Percentiles rank a stretch among this genome's conserved stretches.
Evolutionary conservation across 2,888 invertebrate species (phyloP).

Genomic region (Agrochola circellaris): DNA sequence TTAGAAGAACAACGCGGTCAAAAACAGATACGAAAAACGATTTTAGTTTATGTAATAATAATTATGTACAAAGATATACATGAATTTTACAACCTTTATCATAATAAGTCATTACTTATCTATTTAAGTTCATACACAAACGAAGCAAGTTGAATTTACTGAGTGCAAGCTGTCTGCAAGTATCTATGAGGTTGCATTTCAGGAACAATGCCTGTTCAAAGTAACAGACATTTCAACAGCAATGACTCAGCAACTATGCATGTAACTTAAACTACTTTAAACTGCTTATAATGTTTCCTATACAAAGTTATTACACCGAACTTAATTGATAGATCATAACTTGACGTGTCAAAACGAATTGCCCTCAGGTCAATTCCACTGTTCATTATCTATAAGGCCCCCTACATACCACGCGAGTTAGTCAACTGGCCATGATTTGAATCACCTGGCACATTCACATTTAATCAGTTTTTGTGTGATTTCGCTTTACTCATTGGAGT

Average conservation of each 20-base stretch:
- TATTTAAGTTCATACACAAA: slow-evolving; percentile 8
- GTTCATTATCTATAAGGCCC: slow-evolving; percentile 54
- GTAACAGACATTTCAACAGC: slow-evolving; percentile 49
- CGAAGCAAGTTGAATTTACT: slow-evolving; percentile 11
- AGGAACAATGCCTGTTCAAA: slow-evolving; percentile 52
- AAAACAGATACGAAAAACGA: background rate
- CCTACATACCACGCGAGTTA: slow-evolving; percentile 50
- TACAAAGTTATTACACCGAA: slow-evolving; percentile 39
- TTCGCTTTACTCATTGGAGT: slow-evolving; percentile 50
- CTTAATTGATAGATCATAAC: slow-evolving; percentile 57
- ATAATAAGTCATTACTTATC: too few species aligned
- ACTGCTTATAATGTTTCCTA: slow-evolving; percentile 53
- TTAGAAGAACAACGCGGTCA: background rate
- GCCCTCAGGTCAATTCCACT: slow-evolving; percentile 60
- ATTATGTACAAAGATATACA: too few species aligned
- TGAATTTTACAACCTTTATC: too few species aligned
- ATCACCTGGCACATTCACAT: slow-evolving; percentile 41
- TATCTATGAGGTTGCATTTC: slow-evolving; percentile 35
- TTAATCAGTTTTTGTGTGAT: slow-evolving; percentile 36
- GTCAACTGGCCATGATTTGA: slow-evolving; percentile 47
- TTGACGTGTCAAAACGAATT: slow-evolving; percentile 64
- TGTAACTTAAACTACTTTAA: slow-evolving; percentile 39
- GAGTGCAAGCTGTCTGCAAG: slow-evolving; percentile 24
- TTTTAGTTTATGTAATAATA: background rate
- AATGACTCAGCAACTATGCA: slow-evolving; percentile 54